Conservation (phyloP, 2,888 invertebrate genomes). For the Megamerina dolium region DNA sequence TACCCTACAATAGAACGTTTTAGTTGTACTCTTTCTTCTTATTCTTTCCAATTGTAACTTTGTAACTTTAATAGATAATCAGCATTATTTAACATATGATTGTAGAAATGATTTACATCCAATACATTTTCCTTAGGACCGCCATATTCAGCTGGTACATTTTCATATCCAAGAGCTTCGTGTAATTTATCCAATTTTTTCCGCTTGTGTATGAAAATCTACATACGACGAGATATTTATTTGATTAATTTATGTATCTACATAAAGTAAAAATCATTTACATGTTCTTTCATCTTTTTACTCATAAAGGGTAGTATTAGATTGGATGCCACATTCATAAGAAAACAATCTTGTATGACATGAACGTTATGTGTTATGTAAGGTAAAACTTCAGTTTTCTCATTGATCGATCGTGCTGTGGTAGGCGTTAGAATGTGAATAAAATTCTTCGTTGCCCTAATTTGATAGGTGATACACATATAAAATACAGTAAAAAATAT, state of each 20-base stretch:
- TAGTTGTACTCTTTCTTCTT: too few species aligned
- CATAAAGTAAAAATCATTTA: slow-evolving; percentile 18
- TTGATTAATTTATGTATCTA: too few species aligned
- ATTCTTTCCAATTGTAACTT: too few species aligned
- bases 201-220: slow-evolving; percentile 40
- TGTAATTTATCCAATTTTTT: slow-evolving; percentile 38
- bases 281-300: slow-evolving; percentile 38
- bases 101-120: slow-evolving; percentile 34
- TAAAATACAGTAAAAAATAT: slow-evolving; percentile 1
- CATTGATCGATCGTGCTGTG: slow-evolving; percentile 36
- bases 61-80: slow-evolving; percentile 36
- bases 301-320: slow-evolving; percentile 42
- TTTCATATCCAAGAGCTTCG: slow-evolving; percentile 39
- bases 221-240: neutral
- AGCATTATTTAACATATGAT: slow-evolving; percentile 34
- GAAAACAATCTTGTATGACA: slow-evolving; percentile 38
- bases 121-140: slow-evolving; percentile 37
- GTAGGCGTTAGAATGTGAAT: slow-evolving; percentile 34
- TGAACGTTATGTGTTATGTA: slow-evolving; percentile 39
- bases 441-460: slow-evolving; percentile 38
- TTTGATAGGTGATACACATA: too few species aligned
- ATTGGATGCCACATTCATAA: slow-evolving; percentile 38
- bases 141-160: slow-evolving; percentile 40
- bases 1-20: too few species aligned
- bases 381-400: slow-evolving; percentile 39